Base-by-base conservation (phyloP, 2,113 vertebrate genomes). In the Pseudolaguvia tuberculata region DNA sequence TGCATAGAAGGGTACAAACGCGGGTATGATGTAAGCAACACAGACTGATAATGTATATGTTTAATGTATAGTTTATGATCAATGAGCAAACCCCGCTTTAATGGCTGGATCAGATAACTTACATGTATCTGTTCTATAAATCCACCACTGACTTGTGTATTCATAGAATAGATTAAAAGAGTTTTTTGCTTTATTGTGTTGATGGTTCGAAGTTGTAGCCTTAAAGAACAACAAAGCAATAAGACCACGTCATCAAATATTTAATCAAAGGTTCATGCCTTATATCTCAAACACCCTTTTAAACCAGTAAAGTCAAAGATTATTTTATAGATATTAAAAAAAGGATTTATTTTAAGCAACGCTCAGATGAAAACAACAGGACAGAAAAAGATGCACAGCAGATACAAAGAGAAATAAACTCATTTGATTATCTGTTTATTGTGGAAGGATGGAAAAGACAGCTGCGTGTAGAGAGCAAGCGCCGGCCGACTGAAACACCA, bases 401-500 rank as follows among this genome's bases (percentile, higher is more conserved):
- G 55, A 52, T 67, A 27, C 6, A 14, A 61, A 57, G 50, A 39
- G 29, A 77, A 53, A 65, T 53, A 61, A 39, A 77, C 35, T 1
- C 18, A 62, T 69, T 31, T 4, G 56, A 18, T 47, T 35, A 39
- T 50, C 10, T 50, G 27, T 63, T 66, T 68, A 42, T 69, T 15
- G 10, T 29, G 57, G 52, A 20, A 67, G 62, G 50, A 73, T 27
- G 25, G 45, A 48, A 35, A 31, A 51, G 71, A 62, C 76, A 78
- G 58, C 70, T 75, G 72, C 57, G 21, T 61, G 47, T 72, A 68
- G 27, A 57, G 55, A 21, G 23, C 18, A 55, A 21, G 23, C 18
- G 15, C 73, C 48, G 69, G 15, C 73, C 48, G 69, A 39, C 68
- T 61, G 47, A 48, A 62, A 65, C 62, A 71, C 69, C 58, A 56